A percentile compares a stretch with the other conserved stretches of the same genome.
Evolutionary conservation across 1,140 invertebrate genomes (phyloP).

Genomic region (Drosophila arawakana): DNA sequence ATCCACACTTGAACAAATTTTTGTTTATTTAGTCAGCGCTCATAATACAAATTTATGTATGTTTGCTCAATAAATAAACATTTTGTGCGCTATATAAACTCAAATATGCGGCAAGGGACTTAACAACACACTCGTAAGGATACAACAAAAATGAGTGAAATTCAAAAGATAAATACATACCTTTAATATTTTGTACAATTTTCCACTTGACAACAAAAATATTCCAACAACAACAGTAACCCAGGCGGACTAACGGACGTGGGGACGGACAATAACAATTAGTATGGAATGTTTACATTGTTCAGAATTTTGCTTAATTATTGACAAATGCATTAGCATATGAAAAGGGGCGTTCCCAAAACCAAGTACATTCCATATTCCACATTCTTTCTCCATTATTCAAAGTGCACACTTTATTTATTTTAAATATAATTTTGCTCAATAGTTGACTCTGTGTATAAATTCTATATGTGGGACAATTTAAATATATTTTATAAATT

Average conservation of each 20-base stretch:
- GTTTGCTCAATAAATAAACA: conserved; percentile 72
- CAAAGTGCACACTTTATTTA: background rate
- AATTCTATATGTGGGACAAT: too few species aligned
- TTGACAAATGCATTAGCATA: conserved; percentile 70
- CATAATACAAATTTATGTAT: conserved; percentile 75
- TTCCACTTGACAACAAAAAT: conserved; percentile 72
- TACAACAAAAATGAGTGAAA: conserved; percentile 29
- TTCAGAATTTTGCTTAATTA: conserved; percentile 68
- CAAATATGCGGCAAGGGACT: conserved; percentile 61
- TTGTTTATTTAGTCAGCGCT: conserved; percentile 70
- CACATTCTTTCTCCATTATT: background rate
- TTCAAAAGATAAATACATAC: conserved; percentile 25
- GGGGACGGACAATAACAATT: conserved; percentile 59
- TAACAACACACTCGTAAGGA: conserved; percentile 28
- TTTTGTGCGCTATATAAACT: conserved; percentile 69
- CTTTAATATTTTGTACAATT: conserved; percentile 41
- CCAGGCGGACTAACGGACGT: too few species aligned
- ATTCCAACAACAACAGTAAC: conserved; percentile 51
- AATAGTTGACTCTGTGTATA: too few species aligned
- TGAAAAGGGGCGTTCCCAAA: conserved; percentile 10
- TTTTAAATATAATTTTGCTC: too few species aligned
- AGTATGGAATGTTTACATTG: conserved; percentile 61
- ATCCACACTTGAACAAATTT: conserved; percentile 40
- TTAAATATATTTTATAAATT: too few species aligned
- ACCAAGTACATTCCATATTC: background rate